phyloP scores from a whole-genome alignment of 2,113 vertebrate species.

The Menura novaehollandiae region DNA sequence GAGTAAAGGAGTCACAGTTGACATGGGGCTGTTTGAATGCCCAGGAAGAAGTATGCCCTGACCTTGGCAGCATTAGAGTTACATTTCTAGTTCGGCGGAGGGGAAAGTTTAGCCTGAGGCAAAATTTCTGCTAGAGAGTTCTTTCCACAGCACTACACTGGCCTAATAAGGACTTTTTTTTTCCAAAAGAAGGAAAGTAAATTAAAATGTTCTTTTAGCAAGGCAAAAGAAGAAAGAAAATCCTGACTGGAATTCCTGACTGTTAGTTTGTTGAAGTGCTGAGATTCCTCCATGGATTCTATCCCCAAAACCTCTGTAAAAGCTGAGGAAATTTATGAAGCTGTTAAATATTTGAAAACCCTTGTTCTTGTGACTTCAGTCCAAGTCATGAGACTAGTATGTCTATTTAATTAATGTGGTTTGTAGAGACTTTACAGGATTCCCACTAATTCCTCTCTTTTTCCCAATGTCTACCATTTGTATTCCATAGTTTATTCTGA shows the following conservation, averaged over 20 bases:
- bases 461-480: neutral
- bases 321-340: neutral
- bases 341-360: neutral
- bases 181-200: neutral
- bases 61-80: neutral
- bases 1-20: neutral
- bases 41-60: neutral
- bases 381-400: neutral
- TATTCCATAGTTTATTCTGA: neutral
- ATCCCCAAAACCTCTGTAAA: neutral
- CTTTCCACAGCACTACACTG: neutral
- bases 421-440: neutral
- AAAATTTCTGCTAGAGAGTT: neutral
- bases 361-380: neutral
- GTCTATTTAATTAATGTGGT: neutral
- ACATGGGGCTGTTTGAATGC: neutral
- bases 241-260: neutral
- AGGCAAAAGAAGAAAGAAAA: neutral
- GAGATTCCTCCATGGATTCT: neutral
- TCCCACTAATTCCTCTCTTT: neutral
- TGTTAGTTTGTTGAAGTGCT: neutral
- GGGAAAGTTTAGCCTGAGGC: neutral
- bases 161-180: neutral
- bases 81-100: neutral
- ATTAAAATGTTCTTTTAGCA: neutral